Percentiles rank a stretch among this genome's conserved stretches.
phyloP scores from a whole-genome alignment of 2,113 vertebrate species.

The Cichladusa arquata region DNA sequence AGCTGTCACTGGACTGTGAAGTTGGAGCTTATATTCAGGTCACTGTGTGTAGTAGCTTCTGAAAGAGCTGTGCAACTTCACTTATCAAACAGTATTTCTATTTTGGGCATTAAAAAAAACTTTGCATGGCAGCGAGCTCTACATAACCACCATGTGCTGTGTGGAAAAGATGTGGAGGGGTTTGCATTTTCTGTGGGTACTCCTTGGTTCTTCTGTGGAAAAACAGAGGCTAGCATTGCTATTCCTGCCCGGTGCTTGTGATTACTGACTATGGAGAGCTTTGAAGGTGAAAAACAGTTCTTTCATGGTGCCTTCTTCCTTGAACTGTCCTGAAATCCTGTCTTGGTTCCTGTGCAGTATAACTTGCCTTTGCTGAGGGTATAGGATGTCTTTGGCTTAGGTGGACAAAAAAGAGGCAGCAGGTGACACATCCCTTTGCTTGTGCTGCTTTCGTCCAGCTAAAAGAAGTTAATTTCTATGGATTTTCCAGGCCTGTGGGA shows the following conservation, averaged over 20 bases:
- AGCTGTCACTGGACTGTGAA: neutral
- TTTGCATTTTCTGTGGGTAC: neutral
- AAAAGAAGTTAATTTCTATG: constrained; percentile 1
- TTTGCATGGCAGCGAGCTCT: accelerated
- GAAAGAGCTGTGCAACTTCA: neutral
- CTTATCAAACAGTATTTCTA: neutral
- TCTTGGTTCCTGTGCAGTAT: neutral
- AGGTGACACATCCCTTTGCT: neutral
- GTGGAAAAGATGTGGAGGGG: neutral
- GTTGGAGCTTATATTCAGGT: neutral
- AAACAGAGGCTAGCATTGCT: neutral
- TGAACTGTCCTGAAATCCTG: neutral
- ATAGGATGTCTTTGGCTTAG: neutral
- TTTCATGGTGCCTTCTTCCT: neutral
- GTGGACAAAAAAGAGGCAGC: neutral
- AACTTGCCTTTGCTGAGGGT: neutral
- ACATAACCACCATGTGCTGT: accelerated
- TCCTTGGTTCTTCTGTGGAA: neutral
- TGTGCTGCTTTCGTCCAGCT: neutral
- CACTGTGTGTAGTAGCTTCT: neutral
- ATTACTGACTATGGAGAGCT: neutral
- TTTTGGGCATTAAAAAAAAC: neutral
- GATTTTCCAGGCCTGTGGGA: constrained; percentile 26
- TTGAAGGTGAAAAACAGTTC: neutral
- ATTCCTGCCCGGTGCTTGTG: neutral